phyloP scores from a whole-genome alignment of 2,113 vertebrate genomes.

The Chlorodrepanis virens region DNA sequence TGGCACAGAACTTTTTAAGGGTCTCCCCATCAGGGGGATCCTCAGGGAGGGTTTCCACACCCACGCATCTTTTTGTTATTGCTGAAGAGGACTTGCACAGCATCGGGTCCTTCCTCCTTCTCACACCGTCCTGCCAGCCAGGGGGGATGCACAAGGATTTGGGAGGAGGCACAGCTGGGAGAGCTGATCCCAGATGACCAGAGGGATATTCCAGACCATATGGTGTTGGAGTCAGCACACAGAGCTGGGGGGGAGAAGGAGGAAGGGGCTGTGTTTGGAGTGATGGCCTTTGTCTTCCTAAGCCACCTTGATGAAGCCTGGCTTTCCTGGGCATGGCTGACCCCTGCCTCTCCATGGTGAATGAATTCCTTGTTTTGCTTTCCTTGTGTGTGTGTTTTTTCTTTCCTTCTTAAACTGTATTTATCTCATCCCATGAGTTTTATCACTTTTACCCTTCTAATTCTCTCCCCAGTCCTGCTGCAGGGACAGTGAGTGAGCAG shows the following conservation, averaged over 20 bases:
- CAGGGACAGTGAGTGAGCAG: neutral
- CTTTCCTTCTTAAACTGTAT: neutral
- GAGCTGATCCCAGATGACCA: neutral
- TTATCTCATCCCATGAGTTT: neutral
- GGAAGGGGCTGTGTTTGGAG: neutral
- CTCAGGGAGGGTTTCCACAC: neutral
- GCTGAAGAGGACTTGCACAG: neutral
- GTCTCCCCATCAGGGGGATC: neutral
- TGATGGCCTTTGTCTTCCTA: neutral
- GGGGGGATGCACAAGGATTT: neutral
- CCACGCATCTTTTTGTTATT: neutral
- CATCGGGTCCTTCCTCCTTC: neutral
- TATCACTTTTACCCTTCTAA: no score
- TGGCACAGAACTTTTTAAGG: neutral
- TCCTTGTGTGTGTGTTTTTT: neutral
- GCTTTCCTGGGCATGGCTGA: neutral
- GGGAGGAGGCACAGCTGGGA: neutral
- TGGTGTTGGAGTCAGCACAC: neutral
- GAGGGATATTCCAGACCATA: neutral
- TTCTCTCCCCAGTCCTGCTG: neutral
- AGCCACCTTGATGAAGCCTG: neutral
- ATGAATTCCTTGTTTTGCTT: neutral
- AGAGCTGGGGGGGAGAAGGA: neutral
- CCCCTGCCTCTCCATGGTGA: neutral
- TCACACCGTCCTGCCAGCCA: fast-evolving